A percentile compares a stretch with the other conserved stretches of the same genome.
phyloP scores from a whole-genome alignment of 2,888 invertebrate genomes.

The Caenorhabditis angaria region DNA sequence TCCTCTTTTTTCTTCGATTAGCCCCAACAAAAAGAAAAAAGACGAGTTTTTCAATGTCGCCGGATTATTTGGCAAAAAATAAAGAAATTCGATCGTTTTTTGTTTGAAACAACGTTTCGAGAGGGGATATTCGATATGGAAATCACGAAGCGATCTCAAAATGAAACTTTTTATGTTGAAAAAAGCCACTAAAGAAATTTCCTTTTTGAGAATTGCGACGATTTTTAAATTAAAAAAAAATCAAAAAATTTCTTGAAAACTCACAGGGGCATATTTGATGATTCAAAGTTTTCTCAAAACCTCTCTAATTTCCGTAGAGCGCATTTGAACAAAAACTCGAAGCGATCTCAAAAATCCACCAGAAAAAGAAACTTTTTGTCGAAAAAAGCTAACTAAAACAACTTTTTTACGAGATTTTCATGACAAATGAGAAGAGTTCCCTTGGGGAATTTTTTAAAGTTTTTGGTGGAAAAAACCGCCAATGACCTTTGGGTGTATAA shows the following conservation, averaged over 20 bases:
- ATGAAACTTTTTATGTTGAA: no score
- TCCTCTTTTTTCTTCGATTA: neutral
- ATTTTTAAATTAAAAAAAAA: no score
- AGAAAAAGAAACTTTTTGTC: neutral
- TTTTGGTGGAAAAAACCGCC: neutral
- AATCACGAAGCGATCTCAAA: no score
- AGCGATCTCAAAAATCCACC: no score
- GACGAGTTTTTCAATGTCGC: slow-evolving; percentile 1
- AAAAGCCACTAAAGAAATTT: no score
- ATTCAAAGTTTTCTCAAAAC: no score
- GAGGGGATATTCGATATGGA: neutral
- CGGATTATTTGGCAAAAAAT: neutral
- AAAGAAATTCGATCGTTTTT: neutral
- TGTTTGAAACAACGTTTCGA: neutral
- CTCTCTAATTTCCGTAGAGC: no score
- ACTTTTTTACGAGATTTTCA: neutral
- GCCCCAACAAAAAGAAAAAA: neutral
- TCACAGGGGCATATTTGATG: no score
- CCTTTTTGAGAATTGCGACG: no score
- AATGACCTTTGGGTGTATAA: slow-evolving; percentile 1
- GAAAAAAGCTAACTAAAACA: no score
- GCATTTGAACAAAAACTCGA: no score
- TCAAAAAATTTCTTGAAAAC: no score
- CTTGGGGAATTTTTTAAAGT: neutral
- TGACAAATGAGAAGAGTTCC: slow-evolving; percentile 1